phyloP scores from a whole-genome alignment of 2,797 vertebrate genomes.

The Tokudaia muenninki region DNA sequence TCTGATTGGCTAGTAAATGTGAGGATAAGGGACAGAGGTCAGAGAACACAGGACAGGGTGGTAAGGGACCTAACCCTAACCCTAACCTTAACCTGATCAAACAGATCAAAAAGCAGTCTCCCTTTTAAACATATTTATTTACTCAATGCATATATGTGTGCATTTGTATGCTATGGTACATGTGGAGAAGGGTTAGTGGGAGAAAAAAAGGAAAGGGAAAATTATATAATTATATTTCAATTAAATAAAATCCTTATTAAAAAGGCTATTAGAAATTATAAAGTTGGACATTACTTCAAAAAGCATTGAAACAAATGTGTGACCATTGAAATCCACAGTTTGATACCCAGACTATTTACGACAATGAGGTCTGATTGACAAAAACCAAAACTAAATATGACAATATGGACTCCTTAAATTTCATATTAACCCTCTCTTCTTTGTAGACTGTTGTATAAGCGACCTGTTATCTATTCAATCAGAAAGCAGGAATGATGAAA shows the following conservation, averaged over 20 bases:
- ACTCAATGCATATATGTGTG: neutral
- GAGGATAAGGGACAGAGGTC: neutral
- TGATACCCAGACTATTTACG: neutral
- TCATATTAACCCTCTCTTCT: neutral
- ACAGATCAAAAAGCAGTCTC: neutral
- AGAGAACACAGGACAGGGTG: neutral
- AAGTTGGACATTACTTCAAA: neutral
- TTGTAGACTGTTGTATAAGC: neutral
- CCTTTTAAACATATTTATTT: neutral
- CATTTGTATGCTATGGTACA: neutral
- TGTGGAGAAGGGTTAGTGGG: neutral
- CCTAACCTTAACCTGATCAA: neutral
- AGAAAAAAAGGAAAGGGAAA: neutral
- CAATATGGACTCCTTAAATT: neutral
- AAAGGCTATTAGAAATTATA: neutral
- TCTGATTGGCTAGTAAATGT: neutral
- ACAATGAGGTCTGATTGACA: neutral
- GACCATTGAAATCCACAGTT: neutral
- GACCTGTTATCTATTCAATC: neutral
- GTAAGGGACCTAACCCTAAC: no score
- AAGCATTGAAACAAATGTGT: neutral
- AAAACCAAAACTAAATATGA: neutral
- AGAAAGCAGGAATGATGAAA: neutral
- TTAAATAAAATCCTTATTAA: neutral
- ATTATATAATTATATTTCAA: neutral